Evolutionary conservation across 2,888 invertebrate species (phyloP), one percentile per base, ranked within the genome.

Genomic region (Lucinisca nassula): DNA sequence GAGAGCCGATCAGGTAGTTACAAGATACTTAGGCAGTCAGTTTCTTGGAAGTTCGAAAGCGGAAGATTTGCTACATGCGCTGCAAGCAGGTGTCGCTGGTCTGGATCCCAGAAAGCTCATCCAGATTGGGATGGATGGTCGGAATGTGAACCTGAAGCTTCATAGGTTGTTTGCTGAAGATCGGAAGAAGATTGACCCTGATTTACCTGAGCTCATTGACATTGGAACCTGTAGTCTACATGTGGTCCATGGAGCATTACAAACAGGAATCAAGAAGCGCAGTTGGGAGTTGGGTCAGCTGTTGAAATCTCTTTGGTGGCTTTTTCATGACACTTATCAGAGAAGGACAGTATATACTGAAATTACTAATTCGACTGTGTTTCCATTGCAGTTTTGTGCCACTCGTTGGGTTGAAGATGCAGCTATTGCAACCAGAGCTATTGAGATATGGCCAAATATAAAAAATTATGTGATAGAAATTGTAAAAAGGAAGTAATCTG

Each of bases 171-270:
- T 49, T 76, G 76, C 70, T 0, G 61, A 82, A 45, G 67, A 82
- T 27, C 49, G 76, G 17, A 58, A 76, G 67, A 75, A 82, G 61
- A 35, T 61, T 32, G 82, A 82, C 49, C 37, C 40, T 45, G 76
- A 82, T 35, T 45, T 82, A 35, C 76, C 82, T 37, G 75, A 75
- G 37, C 38, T 93, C 21, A 67, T 95, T 27, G 88, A 94, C 35
- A 86, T 94, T 58, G 94, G 94, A 55, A 91, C 90, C 58, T 95
- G 95, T 74, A 93, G 94, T 74, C 87, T 95, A 10, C 95, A 95
- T 82, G 88, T 91, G 27, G 84, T 94, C 27, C 92, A 95, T 90
- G 92, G 93, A n/a, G 91, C 93, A 24, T 93, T 95, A 35, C 93
- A 94, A 86, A 90, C 93, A 14, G 94, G 92, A 1, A 86, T 92